Conservation (phyloP, 2,113 vertebrate genomes). For the Puntigrus tetrazona region DNA sequence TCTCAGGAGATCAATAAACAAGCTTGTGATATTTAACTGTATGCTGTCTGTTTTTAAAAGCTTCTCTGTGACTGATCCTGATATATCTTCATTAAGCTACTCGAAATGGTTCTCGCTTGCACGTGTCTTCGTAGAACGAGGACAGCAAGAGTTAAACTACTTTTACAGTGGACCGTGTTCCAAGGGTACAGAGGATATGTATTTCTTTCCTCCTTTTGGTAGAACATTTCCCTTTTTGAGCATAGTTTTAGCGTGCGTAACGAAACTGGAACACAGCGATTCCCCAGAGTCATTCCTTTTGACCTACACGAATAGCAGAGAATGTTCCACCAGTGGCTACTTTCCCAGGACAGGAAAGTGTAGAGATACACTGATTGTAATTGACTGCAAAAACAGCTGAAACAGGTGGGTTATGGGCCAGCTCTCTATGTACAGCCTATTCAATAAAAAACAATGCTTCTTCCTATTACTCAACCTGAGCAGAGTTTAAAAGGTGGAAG, state of each 20-base stretch:
- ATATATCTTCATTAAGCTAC: neutral
- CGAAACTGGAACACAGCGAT: slow-evolving; percentile 37
- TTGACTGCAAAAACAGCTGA: slow-evolving; percentile 70
- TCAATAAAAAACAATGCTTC: slow-evolving; percentile 61
- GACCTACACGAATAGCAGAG: slow-evolving; percentile 56
- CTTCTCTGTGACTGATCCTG: neutral
- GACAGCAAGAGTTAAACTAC: neutral
- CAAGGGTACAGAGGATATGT: slow-evolving; percentile 60
- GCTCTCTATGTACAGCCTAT: slow-evolving; percentile 20
- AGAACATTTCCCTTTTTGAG: slow-evolving; percentile 68
- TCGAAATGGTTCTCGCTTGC: neutral
- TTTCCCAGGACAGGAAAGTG: slow-evolving; percentile 71
- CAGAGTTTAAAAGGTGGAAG: slow-evolving; percentile 47
- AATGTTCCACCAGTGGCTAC: slow-evolving; percentile 51
- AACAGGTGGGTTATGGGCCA: slow-evolving; percentile 62
- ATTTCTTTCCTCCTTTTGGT: slow-evolving; percentile 58
- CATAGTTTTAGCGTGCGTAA: slow-evolving; percentile 58
- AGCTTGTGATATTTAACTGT: neutral
- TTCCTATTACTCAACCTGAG: slow-evolving; percentile 19
- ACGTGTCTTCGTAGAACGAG: neutral
- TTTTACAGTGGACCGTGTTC: slow-evolving; percentile 6
- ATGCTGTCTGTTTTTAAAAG: neutral
- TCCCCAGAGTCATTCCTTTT: slow-evolving; percentile 57
- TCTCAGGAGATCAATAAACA: neutral
- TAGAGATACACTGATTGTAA: slow-evolving; percentile 64